These are phyloP conservation scores for Dendronephthya gigantea DNA, from an alignment of 64 coral and sea anemone genomes.

Conservation along the genomic window DNA sequence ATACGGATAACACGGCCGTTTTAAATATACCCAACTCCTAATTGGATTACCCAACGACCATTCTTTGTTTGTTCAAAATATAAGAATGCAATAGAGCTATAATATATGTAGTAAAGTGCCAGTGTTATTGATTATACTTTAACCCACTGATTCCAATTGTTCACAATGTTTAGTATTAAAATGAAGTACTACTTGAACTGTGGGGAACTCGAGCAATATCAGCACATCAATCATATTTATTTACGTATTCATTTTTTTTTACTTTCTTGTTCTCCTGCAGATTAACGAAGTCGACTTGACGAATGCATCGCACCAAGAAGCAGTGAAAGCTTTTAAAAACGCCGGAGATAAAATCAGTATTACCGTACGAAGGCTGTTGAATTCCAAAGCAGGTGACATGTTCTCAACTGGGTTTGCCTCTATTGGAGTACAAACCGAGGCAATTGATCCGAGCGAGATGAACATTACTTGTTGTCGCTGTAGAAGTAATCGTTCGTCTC, in stretches of 20 bases:
- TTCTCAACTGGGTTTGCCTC: slow-evolving; percentile 46
- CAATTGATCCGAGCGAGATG: slow-evolving; percentile 70
- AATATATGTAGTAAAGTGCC: not conserved
- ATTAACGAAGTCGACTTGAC: slow-evolving; percentile 70
- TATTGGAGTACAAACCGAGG: slow-evolving; percentile 66
- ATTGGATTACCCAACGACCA: no score
- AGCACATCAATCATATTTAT: not conserved
- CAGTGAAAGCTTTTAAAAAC: slow-evolving; percentile 78
- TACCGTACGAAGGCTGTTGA: slow-evolving; percentile 56
- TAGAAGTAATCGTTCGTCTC: not conserved
- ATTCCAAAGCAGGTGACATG: slow-evolving; percentile 42
- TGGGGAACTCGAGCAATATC: not conserved
- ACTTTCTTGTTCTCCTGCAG: slow-evolving; percentile 2
- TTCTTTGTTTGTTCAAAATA: no score
- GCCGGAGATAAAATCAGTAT: slow-evolving; percentile 69
- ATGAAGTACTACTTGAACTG: not conserved
- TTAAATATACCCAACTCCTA: no score
- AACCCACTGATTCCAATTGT: not conserved
- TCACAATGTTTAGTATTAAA: not conserved
- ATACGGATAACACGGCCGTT: no score
- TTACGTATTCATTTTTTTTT: not conserved
- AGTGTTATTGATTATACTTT: not conserved
- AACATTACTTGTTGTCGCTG: not conserved
- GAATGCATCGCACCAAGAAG: slow-evolving; percentile 71
- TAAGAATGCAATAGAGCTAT: not conserved